A percentile compares a stretch with the other conserved stretches of the same genome.
These are phyloP conservation scores for Astreopora myriophthalma DNA, from an alignment of 64 coral and sea anemone genomes.

Conservation along the genomic window DNA sequence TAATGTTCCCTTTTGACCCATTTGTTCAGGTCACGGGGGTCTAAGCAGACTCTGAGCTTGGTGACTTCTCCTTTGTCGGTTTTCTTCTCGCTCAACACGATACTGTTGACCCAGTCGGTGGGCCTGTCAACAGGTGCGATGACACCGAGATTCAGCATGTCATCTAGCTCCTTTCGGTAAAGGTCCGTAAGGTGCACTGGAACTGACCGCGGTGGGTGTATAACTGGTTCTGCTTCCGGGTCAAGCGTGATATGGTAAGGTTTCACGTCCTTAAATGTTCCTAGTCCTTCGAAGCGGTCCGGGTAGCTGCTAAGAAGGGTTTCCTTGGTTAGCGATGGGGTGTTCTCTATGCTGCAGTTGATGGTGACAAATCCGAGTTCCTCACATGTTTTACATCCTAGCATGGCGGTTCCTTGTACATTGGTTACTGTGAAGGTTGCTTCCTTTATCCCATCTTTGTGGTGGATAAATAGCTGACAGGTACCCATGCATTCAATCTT, in stretches of 20 bases:
- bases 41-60: conserved; percentile 41
- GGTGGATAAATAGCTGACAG: conserved; percentile 67
- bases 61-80: neutral
- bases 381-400: conserved; percentile 66
- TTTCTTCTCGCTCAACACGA: neutral
- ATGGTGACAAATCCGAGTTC: conserved; percentile 29
- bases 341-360: conserved; percentile 11
- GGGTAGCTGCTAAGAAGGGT: conserved; percentile 3
- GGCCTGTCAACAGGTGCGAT: too few relatives aligned
- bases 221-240: conserved; percentile 30
- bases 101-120: too few relatives aligned
- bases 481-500: conserved; percentile 52
- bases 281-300: conserved; percentile 53
- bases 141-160: too few relatives aligned
- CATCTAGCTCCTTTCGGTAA: too few relatives aligned
- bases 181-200: conserved; percentile 1
- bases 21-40: conserved; percentile 29
- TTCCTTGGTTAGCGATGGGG: conserved; percentile 1
- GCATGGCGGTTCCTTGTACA: conserved; percentile 48
- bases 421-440: conserved; percentile 60
- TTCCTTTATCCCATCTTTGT: conserved; percentile 38
- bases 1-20: conserved; percentile 29
- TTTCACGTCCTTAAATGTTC: conserved; percentile 46
- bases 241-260: conserved; percentile 27
- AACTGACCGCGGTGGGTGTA: conserved; percentile 24